Conservation (phyloP, 2,888 invertebrate genomes). For the Drosophila melanosoma region DNA sequence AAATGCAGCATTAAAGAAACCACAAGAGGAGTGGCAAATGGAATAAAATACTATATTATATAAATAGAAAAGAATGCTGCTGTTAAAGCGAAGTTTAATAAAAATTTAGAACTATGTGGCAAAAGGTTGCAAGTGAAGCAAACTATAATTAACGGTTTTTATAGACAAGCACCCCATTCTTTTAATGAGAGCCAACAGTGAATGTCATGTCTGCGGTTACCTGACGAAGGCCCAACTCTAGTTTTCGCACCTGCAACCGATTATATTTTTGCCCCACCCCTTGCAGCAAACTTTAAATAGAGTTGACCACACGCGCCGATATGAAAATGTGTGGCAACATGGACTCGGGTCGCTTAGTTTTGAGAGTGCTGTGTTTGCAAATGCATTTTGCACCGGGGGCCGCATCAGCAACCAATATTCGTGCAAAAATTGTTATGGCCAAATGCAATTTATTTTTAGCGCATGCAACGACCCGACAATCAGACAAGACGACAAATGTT, state of each 20-base stretch:
- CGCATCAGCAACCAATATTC: constrained; percentile 4
- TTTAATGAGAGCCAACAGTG: constrained; percentile 5
- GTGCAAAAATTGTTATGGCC: constrained; percentile 55
- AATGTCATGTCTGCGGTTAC: constrained; percentile 49
- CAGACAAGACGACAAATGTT: constrained; percentile 3
- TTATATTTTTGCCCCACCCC: constrained; percentile 34
- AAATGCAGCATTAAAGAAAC: neutral
- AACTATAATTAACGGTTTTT: constrained; percentile 18
- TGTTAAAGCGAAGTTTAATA: constrained; percentile 2
- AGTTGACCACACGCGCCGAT: constrained; percentile 54
- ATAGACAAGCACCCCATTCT: neutral
- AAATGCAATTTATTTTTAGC: constrained; percentile 74
- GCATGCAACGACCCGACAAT: constrained; percentile 61
- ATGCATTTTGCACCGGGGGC: neutral
- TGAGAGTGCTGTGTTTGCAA: constrained; percentile 34
- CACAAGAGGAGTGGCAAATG: neutral
- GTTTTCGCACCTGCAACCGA: constrained; percentile 67
- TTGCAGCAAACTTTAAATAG: constrained; percentile 26
- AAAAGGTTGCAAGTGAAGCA: neutral
- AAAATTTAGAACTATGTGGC: constrained; percentile 1
- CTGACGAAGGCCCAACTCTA: constrained; percentile 40
- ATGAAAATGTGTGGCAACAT: neutral
- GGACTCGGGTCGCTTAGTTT: constrained; percentile 50
- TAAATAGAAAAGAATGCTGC: neutral
- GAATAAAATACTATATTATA: neutral